Conservation (phyloP, 2,113 vertebrate genomes). For the Aphelocoma coerulescens region DNA sequence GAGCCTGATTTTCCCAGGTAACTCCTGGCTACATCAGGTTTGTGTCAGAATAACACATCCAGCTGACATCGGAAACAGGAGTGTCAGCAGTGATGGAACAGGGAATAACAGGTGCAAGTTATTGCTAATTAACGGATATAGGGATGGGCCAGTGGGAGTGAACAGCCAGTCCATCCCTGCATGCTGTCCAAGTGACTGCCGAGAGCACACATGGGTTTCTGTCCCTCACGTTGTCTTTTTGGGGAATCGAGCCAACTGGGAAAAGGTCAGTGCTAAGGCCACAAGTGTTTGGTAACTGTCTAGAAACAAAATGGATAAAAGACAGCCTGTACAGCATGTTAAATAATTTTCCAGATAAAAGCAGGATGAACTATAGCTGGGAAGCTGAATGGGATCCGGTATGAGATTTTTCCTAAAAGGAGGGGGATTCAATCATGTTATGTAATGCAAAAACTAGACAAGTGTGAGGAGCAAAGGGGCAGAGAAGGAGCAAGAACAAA, state of each 20-base stretch:
- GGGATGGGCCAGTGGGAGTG: not conserved
- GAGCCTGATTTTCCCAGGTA: not conserved
- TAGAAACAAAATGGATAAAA: not conserved
- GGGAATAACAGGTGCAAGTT: too few relatives aligned
- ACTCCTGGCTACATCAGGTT: not conserved
- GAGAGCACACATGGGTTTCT: rapidly evolving
- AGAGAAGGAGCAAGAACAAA: not conserved
- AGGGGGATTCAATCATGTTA: not conserved
- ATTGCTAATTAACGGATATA: rapidly evolving
- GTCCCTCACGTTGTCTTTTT: not conserved
- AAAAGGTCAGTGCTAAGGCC: not conserved
- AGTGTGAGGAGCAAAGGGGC: not conserved
- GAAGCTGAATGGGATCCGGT: not conserved
- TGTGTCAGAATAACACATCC: not conserved
- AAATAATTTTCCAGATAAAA: not conserved
- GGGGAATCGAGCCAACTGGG: not conserved
- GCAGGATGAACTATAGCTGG: not conserved
- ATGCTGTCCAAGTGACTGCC: not conserved
- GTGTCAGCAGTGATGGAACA: not conserved
- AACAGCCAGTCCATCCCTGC: too few relatives aligned
- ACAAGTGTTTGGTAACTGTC: not conserved
- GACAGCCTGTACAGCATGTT: not conserved
- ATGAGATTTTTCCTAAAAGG: not conserved
- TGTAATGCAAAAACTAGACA: not conserved
- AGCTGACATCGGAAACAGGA: not conserved